These are phyloP conservation scores for Augochlorella aurata DNA, from an alignment of 2,888 invertebrate genomes.

Conservation along the genomic window DNA sequence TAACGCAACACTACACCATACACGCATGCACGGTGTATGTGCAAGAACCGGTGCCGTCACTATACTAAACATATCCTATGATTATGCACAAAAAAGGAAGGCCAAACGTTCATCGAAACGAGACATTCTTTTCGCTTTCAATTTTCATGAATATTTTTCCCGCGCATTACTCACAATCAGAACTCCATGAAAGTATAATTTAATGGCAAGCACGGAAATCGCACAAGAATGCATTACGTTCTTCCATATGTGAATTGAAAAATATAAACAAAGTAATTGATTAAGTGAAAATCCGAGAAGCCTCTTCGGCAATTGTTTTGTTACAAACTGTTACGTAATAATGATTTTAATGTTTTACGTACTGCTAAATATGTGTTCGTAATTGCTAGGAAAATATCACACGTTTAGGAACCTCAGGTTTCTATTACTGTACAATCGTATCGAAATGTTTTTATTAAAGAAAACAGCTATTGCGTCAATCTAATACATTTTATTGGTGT, in stretches of 20 bases:
- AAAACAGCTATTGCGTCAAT: slow-evolving; percentile 38
- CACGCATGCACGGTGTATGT: not conserved
- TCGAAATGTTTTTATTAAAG: slow-evolving; percentile 15
- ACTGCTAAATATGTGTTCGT: not conserved
- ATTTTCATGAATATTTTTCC: slow-evolving; percentile 44
- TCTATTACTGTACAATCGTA: not conserved
- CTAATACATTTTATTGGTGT: slow-evolving; percentile 11
- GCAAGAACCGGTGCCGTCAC: slow-evolving; percentile 18
- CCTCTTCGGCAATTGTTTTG: not conserved
- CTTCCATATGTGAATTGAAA: slow-evolving; percentile 1
- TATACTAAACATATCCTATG: slow-evolving; percentile 17
- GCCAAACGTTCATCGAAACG: slow-evolving; percentile 15
- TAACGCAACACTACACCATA: slow-evolving; percentile 21
- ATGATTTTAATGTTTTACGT: slow-evolving; percentile 1
- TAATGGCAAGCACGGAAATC: slow-evolving; percentile 15
- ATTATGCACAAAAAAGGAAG: slow-evolving; percentile 26
- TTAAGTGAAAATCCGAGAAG: not conserved
- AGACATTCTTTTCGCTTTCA: slow-evolving; percentile 29
- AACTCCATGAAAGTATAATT: slow-evolving; percentile 29
- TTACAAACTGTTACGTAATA: not conserved
- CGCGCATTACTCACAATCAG: slow-evolving; percentile 1
- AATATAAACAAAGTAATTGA: not conserved
- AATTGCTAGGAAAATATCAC: not conserved
- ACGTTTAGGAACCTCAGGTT: not conserved
- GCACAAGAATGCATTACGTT: not conserved